Conservation (phyloP, 2,888 invertebrate species). For the Drosophila borealis region DNA sequence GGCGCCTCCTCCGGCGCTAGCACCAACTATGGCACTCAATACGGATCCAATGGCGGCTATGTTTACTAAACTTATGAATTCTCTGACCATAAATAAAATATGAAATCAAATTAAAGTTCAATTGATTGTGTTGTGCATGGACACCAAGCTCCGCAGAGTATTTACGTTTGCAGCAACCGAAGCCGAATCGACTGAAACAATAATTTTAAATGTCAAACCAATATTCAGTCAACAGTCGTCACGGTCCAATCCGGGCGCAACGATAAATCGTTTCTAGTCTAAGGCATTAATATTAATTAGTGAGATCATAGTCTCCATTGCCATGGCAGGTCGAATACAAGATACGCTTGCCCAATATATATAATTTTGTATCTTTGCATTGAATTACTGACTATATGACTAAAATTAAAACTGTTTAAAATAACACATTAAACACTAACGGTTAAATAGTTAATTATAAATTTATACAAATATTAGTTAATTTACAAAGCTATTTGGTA, state of each 20-base stretch:
- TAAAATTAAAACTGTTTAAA: too few species aligned
- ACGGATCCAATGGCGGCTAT: conserved; percentile 83
- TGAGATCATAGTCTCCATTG: neutral
- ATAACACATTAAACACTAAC: too few species aligned
- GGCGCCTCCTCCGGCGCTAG: conserved; percentile 7
- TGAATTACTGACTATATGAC: too few species aligned
- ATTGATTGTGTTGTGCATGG: neutral
- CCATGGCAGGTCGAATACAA: neutral
- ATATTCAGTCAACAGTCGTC: conserved; percentile 9
- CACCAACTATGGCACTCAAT: conserved; percentile 72
- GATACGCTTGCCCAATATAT: conserved; percentile 6
- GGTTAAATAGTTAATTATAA: too few species aligned
- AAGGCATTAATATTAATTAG: conserved; percentile 10
- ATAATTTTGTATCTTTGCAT: too few species aligned
- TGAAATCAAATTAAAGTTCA: neutral
- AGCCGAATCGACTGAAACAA: neutral
- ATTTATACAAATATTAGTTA: too few species aligned
- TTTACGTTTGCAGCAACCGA: neutral
- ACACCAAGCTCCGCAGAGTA: neutral
- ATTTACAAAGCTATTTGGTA: too few species aligned
- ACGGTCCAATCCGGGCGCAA: conserved; percentile 11
- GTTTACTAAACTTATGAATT: conserved; percentile 67
- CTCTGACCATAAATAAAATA: conserved; percentile 5
- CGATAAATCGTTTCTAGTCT: conserved; percentile 2
- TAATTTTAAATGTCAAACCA: conserved; percentile 18